A percentile compares a stretch with the other conserved stretches of the same genome.
Conservation (phyloP, 1,140 invertebrate species). For the Leptopilina clavipes region DNA sequence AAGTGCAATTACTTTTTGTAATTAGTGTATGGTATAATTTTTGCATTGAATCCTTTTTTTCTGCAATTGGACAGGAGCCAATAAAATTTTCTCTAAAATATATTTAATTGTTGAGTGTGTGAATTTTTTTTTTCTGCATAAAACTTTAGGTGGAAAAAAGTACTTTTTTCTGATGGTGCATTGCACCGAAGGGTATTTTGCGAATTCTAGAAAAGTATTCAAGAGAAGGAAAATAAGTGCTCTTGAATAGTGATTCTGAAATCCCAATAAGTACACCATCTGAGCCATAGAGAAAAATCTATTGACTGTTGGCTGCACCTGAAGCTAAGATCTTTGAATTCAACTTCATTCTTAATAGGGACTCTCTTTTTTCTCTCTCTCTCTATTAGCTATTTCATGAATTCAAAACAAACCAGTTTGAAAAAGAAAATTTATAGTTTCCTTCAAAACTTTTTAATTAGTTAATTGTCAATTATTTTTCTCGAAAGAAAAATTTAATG, state of each 20-base stretch:
- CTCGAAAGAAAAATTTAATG: no score
- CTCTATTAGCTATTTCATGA: not conserved
- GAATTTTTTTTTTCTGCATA: not conserved
- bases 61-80: not conserved
- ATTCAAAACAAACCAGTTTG: not conserved
- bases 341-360: not conserved
- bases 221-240: conserved; percentile 4
- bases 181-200: not conserved
- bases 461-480: no score
- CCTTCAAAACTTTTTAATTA: no score
- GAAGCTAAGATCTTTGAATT: conserved; percentile 11
- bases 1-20: not conserved
- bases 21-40: not conserved
- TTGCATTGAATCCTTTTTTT: not conserved
- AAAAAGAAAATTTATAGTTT: no score
- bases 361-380: not conserved
- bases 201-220: not conserved
- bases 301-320: conserved; percentile 2
- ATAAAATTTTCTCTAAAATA: not conserved
- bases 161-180: not conserved
- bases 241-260: conserved; percentile 10
- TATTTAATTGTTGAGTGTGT: not conserved
- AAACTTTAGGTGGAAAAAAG: not conserved
- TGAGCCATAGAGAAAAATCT: not conserved
- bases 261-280: not conserved